Base-by-base conservation (phyloP, 2,797 vertebrate species). In the Fistularia tabacaria region DNA sequence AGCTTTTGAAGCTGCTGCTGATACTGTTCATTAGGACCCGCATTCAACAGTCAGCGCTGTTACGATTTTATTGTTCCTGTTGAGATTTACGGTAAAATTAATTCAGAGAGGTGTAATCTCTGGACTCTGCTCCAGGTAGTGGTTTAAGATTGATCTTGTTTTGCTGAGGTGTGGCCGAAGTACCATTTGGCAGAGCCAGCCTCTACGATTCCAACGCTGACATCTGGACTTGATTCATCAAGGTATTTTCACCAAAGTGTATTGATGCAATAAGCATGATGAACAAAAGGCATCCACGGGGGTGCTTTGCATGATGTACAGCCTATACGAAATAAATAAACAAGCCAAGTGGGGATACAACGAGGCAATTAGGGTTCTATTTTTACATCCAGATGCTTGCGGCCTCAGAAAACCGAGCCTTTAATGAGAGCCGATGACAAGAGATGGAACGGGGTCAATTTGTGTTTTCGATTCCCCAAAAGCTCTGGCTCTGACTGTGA, bases 191-290 rank as follows among this genome's bases (percentile, higher is more conserved):
- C 8, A n/a, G 71, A 74, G 59, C 67, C 57, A 83, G 86, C 78
- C 80, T 71, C 71, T 64, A 80, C 71, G 61, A 83, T 60, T 70
- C 72, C 64, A 69, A 14, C 64, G 46, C 62, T 51, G 6, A 88
- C 90, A 87, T 84, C 82, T 90, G 79, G 84, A 73, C 81, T 74
- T 82, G 64, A 87, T 88, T 87, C 80, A 80, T 77, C 61, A 82
- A 88, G 78, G 83, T 86, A 86, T 83, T 89, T 83, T 64, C 57
- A 68, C 54, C 64, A 60, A 70, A 67, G 64, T 71, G 69, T 69
- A 84, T 81, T 71, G 80, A 82, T 46, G 73, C 84, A 86, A 87
- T 77, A 84, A 79, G 66, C 53, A 11, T 73, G 76, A 84, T 76
- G 70, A 77, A 82, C 59, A 71, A 84, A 81, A 75, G 57, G n/a